These are phyloP conservation scores for Calvadosia cruxmelitensis DNA, from an alignment of 30 jellyfish, hydroid and myxozoan genomes.

Conservation along the genomic window DNA sequence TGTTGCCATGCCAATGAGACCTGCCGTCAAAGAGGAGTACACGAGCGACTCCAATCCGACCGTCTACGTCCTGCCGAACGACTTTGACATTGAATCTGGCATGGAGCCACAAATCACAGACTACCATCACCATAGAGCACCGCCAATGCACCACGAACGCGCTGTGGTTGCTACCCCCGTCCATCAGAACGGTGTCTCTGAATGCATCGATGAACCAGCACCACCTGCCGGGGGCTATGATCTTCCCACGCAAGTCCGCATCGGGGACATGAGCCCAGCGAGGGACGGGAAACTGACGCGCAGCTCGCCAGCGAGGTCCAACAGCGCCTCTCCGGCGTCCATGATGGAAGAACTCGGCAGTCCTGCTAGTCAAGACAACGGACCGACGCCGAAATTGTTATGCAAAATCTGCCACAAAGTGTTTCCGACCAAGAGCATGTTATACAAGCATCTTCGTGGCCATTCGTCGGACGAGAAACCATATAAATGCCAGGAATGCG, in stretches of 20 bases:
- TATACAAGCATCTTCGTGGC: slow-evolving; percentile 93
- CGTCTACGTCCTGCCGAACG: slow-evolving; percentile 90
- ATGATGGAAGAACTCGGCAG: slow-evolving; percentile 55
- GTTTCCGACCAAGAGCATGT: slow-evolving; percentile 81
- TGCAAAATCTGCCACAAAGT: slow-evolving; percentile 85
- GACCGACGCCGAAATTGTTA: slow-evolving; percentile 50
- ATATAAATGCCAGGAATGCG: slow-evolving; percentile 92
- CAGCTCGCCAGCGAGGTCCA: slow-evolving; percentile 54
- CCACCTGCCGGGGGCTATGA: background rate
- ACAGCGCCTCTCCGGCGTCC: slow-evolving; percentile 61
- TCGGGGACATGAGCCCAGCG: background rate
- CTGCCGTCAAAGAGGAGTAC: background rate
- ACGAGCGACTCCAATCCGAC: slow-evolving; percentile 70
- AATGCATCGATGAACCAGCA: background rate
- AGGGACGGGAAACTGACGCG: slow-evolving; percentile 5
- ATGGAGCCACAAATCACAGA: slow-evolving; percentile 59
- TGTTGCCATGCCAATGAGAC: background rate
- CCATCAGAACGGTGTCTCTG: background rate
- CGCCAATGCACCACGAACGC: background rate
- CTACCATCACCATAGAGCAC: slow-evolving; percentile 17
- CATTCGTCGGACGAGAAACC: slow-evolving; percentile 97
- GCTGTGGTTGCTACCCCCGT: background rate
- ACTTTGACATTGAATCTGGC: slow-evolving; percentile 68
- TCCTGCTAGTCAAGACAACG: slow-evolving; percentile 42
- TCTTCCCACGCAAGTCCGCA: background rate